Conservation (phyloP, 2,888 invertebrate genomes). For the Aleiodes leptofemur region DNA sequence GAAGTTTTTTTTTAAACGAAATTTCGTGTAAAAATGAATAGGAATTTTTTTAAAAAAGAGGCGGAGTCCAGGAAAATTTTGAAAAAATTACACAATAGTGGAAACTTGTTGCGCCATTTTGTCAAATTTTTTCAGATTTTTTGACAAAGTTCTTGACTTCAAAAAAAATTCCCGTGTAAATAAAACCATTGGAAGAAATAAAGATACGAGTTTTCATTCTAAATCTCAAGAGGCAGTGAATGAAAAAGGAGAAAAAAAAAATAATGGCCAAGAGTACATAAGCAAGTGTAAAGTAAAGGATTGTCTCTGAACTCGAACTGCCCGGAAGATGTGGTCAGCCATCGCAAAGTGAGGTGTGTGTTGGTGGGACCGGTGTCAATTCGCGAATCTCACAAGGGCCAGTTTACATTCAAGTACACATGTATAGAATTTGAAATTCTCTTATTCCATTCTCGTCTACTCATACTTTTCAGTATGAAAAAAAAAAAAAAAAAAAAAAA, state of each 20-base stretch:
- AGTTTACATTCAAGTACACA: slow-evolving; percentile 73
- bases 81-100: neutral
- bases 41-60: too few species aligned
- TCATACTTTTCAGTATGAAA: slow-evolving; percentile 2
- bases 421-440: slow-evolving; percentile 44
- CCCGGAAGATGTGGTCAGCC: slow-evolving; percentile 74
- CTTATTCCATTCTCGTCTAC: slow-evolving; percentile 27
- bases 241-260: neutral
- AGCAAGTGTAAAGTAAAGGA: slow-evolving; percentile 26
- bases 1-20: too few species aligned
- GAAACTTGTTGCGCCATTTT: neutral
- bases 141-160: too few species aligned
- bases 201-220: too few species aligned
- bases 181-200: too few species aligned
- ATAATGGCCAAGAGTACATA: too few species aligned
- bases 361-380: slow-evolving; percentile 72
- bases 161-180: too few species aligned
- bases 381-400: slow-evolving; percentile 75
- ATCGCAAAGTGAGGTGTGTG: slow-evolving; percentile 65
- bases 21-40: too few species aligned
- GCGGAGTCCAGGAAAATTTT: neutral
- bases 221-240: neutral
- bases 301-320: slow-evolving; percentile 58
- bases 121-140: too few species aligned
- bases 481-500: too few species aligned